A percentile compares a stretch with the other conserved stretches of the same genome.
Evolutionary conservation across 2,888 invertebrate species (phyloP).

Genomic region (Heliconius cydno): DNA sequence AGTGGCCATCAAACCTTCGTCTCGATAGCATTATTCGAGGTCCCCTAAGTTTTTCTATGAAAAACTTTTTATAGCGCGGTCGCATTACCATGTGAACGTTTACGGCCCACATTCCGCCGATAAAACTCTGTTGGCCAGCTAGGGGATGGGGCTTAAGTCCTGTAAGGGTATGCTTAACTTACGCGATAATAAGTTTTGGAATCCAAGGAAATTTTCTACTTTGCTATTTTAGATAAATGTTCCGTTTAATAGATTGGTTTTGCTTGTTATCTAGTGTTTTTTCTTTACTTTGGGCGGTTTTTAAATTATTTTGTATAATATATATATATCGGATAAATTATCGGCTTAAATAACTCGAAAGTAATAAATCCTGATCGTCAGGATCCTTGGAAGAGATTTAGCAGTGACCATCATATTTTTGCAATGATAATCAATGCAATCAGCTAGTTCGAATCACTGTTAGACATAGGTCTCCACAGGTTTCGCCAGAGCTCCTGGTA

Average conservation of each 20-base stretch:
- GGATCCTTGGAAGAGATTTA: no score
- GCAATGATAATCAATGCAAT: no score
- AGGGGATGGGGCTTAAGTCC: conserved; percentile 55
- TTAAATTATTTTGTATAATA: background rate
- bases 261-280: background rate
- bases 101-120: conserved; percentile 53
- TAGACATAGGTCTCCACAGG: no score
- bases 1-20: conserved; percentile 38
- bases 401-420: no score
- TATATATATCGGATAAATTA: background rate
- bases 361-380: no score
- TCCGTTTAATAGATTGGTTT: background rate
- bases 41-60: conserved; percentile 50
- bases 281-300: background rate
- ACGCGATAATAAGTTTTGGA: conserved; percentile 43
- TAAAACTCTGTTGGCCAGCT: conserved; percentile 56
- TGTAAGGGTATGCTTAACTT: conserved; percentile 46
- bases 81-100: conserved; percentile 57
- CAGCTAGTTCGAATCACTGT: no score
- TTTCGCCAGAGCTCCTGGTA: no score
- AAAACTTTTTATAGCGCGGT: conserved; percentile 51
- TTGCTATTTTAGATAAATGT: conserved; percentile 17
- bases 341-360: background rate
- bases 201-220: conserved; percentile 19
- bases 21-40: conserved; percentile 38